Percentiles rank a stretch among this genome's conserved stretches.
phyloP scores from a whole-genome alignment of 2,797 vertebrate species.

The Tarsius wallacei region DNA sequence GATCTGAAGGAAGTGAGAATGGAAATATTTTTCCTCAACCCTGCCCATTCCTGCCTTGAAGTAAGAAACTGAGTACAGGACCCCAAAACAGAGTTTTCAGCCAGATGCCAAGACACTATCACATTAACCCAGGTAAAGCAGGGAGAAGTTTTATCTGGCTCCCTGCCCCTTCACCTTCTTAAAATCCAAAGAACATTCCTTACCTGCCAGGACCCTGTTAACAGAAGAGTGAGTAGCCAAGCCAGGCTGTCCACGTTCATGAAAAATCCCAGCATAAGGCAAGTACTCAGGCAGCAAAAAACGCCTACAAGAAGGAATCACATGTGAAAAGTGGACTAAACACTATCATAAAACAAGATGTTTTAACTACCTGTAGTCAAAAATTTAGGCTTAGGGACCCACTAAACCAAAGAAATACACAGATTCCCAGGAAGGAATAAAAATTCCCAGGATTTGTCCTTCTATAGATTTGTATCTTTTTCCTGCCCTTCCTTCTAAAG shows the following conservation, averaged over 20 bases:
- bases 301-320: slow-evolving; percentile 91
- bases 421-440: neutral
- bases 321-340: slow-evolving; percentile 48
- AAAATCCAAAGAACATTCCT: slow-evolving; percentile 81
- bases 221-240: slow-evolving; percentile 99
- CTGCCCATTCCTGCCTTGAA: slow-evolving; percentile 26
- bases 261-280: slow-evolving; percentile 99
- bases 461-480: slow-evolving; percentile 18
- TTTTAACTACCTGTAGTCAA: neutral
- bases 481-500: slow-evolving; percentile 18
- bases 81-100: slow-evolving; percentile 53
- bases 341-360: slow-evolving; percentile 60
- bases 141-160: neutral
- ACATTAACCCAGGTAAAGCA: neutral
- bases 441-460: neutral
- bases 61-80: neutral
- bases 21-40: slow-evolving; percentile 7
- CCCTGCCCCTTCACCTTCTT: neutral
- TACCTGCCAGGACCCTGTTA: slow-evolving; percentile 98
- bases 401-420: neutral
- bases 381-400: neutral
- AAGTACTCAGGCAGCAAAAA: slow-evolving; percentile 99
- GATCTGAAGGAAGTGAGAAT: slow-evolving; percentile 28
- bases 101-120: neutral
- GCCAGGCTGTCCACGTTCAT: slow-evolving; percentile 98